phyloP scores from a whole-genome alignment of 2,888 invertebrate genomes.

The Heteromurus nitidus region DNA sequence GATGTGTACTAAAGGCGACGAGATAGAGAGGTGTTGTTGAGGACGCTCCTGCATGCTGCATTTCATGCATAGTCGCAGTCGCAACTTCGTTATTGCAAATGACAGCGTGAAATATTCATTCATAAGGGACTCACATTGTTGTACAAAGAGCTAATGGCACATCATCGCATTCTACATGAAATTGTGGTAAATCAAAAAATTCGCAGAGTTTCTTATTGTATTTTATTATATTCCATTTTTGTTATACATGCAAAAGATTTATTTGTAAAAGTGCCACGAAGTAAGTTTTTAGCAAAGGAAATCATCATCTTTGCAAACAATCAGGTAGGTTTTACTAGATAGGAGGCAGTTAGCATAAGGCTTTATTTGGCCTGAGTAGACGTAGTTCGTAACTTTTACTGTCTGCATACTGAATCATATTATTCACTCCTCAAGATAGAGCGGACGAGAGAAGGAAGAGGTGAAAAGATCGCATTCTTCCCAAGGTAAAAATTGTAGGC shows the following conservation, averaged over 20 bases:
- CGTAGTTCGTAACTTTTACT: neutral
- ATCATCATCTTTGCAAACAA: no score
- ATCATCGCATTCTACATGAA: slow-evolving; percentile 10
- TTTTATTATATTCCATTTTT: no score
- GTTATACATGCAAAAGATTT: no score
- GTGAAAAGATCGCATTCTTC: neutral
- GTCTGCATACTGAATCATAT: neutral
- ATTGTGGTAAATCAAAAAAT: slow-evolving; percentile 16
- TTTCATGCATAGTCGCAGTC: neutral
- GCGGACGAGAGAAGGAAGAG: neutral
- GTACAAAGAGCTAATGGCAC: neutral
- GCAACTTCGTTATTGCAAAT: slow-evolving; percentile 6
- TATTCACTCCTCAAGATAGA: neutral
- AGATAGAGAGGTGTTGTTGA: slow-evolving; percentile 1
- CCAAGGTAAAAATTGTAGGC: neutral
- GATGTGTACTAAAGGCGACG: neutral
- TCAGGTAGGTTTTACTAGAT: no score
- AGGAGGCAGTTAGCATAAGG: no score
- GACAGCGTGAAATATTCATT: slow-evolving; percentile 29
- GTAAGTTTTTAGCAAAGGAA: no score
- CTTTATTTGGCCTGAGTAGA: neutral
- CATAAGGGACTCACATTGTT: neutral
- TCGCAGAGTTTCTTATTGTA: neutral
- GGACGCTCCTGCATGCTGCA: neutral
- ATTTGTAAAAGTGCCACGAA: no score